Percentiles rank a stretch among this genome's conserved stretches.
Evolutionary conservation across 2,797 vertebrate species (phyloP).

Genomic region (Leptodactylus fallax): DNA sequence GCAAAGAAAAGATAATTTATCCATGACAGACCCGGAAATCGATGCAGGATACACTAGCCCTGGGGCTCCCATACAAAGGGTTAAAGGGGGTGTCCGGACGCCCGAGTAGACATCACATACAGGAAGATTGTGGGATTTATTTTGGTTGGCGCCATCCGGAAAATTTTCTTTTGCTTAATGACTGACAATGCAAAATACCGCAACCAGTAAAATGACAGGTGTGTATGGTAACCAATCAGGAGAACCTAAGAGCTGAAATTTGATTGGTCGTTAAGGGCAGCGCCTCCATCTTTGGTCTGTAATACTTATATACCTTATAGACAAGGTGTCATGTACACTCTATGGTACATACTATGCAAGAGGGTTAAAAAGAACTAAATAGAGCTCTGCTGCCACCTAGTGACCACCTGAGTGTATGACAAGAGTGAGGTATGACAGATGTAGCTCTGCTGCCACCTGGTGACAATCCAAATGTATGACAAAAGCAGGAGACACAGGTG

Average conservation of each 20-base stretch:
- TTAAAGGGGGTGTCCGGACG: background rate
- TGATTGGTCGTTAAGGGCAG: background rate
- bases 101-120: background rate
- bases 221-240: background rate
- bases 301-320: background rate
- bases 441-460: background rate
- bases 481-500: background rate
- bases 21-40: constrained; percentile 49
- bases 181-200: background rate
- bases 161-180: background rate
- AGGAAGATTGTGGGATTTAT: background rate
- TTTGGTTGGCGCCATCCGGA: too few relatives aligned
- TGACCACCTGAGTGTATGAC: background rate
- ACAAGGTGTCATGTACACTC: background rate
- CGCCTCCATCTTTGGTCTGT: background rate
- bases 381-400: background rate
- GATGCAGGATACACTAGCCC: constrained; percentile 68
- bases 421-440: background rate
- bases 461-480: background rate
- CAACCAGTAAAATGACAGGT: background rate
- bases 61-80: constrained; percentile 51
- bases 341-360: background rate
- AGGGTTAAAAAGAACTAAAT: background rate
- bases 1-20: constrained; percentile 69
- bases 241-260: background rate